Evolutionary conservation across 1,140 invertebrate genomes (phyloP), one percentile per base, ranked within the genome.

Genomic region (Chymomyza costata): DNA sequence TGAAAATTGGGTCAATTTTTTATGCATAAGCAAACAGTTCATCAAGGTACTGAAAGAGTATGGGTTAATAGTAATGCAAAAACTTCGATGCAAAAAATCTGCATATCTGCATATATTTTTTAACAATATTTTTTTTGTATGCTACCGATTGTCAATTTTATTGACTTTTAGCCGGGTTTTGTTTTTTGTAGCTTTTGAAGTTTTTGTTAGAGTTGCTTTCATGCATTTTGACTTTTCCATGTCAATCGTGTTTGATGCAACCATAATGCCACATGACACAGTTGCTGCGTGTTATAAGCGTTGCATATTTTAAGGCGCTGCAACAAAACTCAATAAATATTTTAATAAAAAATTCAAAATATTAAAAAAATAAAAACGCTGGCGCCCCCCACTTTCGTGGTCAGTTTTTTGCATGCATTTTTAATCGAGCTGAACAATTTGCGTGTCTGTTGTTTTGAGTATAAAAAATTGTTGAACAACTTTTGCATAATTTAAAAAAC

Each of bases 1-100:
- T 53, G 34, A 64, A 80, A 80, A 60, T 37, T 78, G 63, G 66
- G 66, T 78, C 63, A 71, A 71, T 78, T 78, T 66, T 78, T 70
- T 80, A 67, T 71, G 62, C 65, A 70, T 70, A 74, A 74, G 46
- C 50, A 46, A 50, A 47, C 46, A 60, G 25, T 56, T 44, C 28
- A 21, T 19, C 25, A 19, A 61, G 28, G 52, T 13, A 44, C 49
- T 41, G 14, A 15, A 28, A 28, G 25, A 28, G n/a, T n/a, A n/a
- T n/a, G n/a, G 25, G 25, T 28, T 28, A 28, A 52, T 45, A 17
- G 8, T 0, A 10, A 16, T 1, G 7, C 6, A 48, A 45, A 15
- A 46, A n/a, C n/a, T n/a, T n/a, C n/a, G n/a, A n/a, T n/a, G n/a
- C n/a, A n/a, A n/a, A n/a, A 34, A 34, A 34, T 34, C 3, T 6